A percentile compares a stretch with the other conserved stretches of the same genome.
Evolutionary conservation across 2,888 invertebrate genomes (phyloP).

Genomic region (Platycheirus albimanus): DNA sequence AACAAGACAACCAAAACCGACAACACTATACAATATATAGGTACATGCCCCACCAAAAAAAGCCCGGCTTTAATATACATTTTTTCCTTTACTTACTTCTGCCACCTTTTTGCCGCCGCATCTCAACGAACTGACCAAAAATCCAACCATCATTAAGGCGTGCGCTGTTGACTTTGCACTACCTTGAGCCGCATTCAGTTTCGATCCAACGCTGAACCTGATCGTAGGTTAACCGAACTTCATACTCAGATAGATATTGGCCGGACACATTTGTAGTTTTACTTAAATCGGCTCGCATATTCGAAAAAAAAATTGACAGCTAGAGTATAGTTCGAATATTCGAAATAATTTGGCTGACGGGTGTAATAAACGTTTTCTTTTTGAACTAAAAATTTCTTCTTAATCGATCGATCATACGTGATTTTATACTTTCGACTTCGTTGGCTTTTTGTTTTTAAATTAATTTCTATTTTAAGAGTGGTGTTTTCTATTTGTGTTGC

Average conservation of each 20-base stretch:
- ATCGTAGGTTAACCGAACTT: conserved; percentile 48
- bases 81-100: conserved; percentile 14
- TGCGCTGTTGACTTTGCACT: conserved; percentile 62
- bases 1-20: background rate
- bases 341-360: conserved; percentile 2
- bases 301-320: background rate
- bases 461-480: conserved; percentile 2
- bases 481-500: conserved; percentile 23
- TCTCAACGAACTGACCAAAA: conserved; percentile 9
- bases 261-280: background rate
- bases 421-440: conserved; percentile 49
- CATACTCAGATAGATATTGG: conserved; percentile 4
- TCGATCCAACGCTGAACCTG: conserved; percentile 60
- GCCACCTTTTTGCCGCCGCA: background rate
- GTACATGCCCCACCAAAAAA: background rate
- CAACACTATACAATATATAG: background rate
- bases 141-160: conserved; percentile 35
- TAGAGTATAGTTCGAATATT: background rate
- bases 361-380: conserved; percentile 20
- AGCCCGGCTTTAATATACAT: conserved; percentile 11
- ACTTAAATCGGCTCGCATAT: background rate
- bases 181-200: conserved; percentile 70
- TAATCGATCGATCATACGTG: conserved; percentile 35
- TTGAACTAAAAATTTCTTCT: conserved; percentile 25
- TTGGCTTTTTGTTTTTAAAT: conserved; percentile 28